phyloP scores from a whole-genome alignment of 2,797 vertebrate species.

The Phataginus tricuspis region DNA sequence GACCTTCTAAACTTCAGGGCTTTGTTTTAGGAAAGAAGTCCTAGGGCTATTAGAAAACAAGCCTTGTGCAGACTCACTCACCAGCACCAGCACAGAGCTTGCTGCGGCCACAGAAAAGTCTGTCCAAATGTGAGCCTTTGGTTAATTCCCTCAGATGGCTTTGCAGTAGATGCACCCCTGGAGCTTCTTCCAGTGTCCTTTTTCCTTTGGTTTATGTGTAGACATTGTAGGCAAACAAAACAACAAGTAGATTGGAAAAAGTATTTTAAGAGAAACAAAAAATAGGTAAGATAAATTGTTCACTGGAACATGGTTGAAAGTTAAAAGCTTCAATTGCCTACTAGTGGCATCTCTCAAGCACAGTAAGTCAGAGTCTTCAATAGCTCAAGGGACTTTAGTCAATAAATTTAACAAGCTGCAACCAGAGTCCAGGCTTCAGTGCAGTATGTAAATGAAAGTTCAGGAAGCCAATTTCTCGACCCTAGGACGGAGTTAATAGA shows the following conservation, averaged over 20 bases:
- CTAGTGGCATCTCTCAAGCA: constrained; percentile 79
- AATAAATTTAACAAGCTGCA: constrained; percentile 85
- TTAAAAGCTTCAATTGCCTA: constrained; percentile 78
- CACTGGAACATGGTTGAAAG: constrained; percentile 60
- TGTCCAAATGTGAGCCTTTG: background rate
- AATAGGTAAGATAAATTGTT: constrained; percentile 76
- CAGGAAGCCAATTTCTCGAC: constrained; percentile 75
- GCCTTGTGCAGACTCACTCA: constrained; percentile 16
- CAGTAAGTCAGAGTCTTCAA: constrained; percentile 65
- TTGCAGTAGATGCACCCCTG: constrained; percentile 31
- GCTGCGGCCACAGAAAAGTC: constrained; percentile 18
- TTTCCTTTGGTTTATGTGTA: constrained; percentile 55
- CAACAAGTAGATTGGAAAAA: constrained; percentile 69
- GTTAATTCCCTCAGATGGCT: constrained; percentile 37
- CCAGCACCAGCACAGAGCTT: background rate
- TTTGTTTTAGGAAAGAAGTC: constrained; percentile 58
- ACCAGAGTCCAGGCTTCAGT: constrained; percentile 74
- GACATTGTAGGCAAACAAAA: constrained; percentile 75
- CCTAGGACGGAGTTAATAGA: constrained; percentile 83
- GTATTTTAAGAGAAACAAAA: background rate
- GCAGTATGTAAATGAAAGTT: constrained; percentile 81
- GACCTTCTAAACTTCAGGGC: background rate
- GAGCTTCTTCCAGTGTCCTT: constrained; percentile 52
- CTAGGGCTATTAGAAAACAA: constrained; percentile 47
- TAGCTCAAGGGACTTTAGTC: constrained; percentile 81